Conservation (phyloP, 1,140 invertebrate genomes). For the Pseudomyrmex flavicornis region DNA sequence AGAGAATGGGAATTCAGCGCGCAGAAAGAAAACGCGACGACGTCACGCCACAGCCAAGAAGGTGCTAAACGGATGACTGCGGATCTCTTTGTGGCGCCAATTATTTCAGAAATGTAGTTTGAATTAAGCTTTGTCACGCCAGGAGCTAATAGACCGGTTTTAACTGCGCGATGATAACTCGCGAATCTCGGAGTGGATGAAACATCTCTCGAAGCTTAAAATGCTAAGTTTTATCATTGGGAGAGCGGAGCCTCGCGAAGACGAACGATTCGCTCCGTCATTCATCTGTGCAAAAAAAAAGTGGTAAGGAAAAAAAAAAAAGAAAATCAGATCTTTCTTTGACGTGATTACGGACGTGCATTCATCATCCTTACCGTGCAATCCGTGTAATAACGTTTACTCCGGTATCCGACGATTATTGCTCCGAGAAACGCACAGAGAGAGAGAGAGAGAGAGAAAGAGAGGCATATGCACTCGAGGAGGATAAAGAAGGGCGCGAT, state of each 20-base stretch:
- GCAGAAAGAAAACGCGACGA: constrained; percentile 32
- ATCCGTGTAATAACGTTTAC: constrained; percentile 24
- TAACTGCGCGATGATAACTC: background rate
- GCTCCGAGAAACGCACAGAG: constrained; percentile 17
- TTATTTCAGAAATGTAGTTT: constrained; percentile 44
- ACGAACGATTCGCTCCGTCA: background rate
- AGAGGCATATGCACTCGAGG: background rate
- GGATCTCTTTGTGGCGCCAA: constrained; percentile 31
- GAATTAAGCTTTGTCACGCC: constrained; percentile 22
- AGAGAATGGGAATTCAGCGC: background rate
- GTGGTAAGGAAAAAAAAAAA: background rate
- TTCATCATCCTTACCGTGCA: constrained; percentile 12
- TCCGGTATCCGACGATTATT: constrained; percentile 31
- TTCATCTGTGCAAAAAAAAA: background rate
- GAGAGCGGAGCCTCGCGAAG: background rate
- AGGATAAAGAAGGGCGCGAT: background rate
- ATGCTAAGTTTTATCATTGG: background rate
- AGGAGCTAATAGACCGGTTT: background rate
- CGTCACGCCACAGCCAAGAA: constrained; percentile 26
- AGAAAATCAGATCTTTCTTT: background rate
- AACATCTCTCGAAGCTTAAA: background rate
- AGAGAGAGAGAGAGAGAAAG: background rate
- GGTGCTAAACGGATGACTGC: constrained; percentile 48
- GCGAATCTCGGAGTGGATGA: background rate
- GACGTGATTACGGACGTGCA: constrained; percentile 19